Evolutionary conservation across 2,113 vertebrate species (phyloP).

Genomic region (Neopipo cinnamomea): DNA sequence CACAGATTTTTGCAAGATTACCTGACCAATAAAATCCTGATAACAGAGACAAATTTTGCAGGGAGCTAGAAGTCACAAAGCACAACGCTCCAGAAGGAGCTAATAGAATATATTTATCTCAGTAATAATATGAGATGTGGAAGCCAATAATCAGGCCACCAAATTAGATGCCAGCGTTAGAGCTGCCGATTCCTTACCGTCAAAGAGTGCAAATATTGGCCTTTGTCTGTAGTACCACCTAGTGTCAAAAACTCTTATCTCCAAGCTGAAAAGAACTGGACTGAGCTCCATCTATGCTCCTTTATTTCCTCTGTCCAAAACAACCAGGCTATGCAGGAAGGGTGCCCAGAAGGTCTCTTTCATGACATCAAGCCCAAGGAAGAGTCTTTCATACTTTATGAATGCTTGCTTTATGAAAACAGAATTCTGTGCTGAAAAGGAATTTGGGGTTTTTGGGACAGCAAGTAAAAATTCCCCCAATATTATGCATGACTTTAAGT

Average conservation of each 20-base stretch:
- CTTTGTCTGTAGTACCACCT: constrained; percentile 68
- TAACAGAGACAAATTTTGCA: neutral
- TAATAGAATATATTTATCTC: neutral
- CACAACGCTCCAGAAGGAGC: neutral
- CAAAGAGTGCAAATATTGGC: constrained; percentile 20
- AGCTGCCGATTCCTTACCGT: neutral
- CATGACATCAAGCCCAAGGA: neutral
- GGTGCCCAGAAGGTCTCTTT: neutral
- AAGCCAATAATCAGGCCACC: neutral
- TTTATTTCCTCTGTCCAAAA: neutral
- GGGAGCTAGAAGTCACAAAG: neutral
- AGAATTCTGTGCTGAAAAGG: neutral
- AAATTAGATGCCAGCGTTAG: neutral
- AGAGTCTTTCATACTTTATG: neutral
- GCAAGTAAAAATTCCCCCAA: neutral
- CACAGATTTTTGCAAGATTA: neutral
- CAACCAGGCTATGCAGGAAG: neutral
- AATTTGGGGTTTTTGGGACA: neutral
- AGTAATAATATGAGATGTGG: neutral
- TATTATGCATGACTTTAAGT: neutral
- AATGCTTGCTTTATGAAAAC: neutral
- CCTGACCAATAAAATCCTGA: neutral
- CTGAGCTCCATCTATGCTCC: neutral
- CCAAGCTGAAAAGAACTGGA: neutral
- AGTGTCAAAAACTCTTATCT: constrained; percentile 48